Evolutionary conservation across 1,140 invertebrate species (phyloP), one percentile per base, ranked within the genome.

Genomic region (Hesperophylax magnus): DNA sequence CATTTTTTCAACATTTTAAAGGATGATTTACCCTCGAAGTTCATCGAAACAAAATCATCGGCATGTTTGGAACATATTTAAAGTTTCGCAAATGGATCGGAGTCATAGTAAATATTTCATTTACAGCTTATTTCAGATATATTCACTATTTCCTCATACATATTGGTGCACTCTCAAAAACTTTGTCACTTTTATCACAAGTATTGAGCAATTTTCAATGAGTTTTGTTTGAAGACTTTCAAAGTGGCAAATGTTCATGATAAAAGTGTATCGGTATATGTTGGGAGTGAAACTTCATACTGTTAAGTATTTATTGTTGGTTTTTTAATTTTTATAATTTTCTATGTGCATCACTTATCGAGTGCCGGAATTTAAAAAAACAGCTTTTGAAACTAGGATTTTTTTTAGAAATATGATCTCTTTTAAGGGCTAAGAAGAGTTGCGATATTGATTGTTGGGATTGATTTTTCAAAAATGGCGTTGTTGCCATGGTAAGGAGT

Each of bases 221-320:
- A 61, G 24, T 61, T 22, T 61, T 20, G 58, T 20, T 18, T 20
- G 20, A 61, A 20, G 20, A 61, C 39, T 47, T 14, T 47, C 11
- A 47, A 11, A 61, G 18, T 24, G 58, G 58, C 20, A 61, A 61
- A 61, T 20, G 24, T 22, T 22, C 18, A 61, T 24, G 58, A 61
- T 24, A 11, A 14, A 47, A 3, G 24, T 61, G 58, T 20, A 18
- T 61, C 15, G 17, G 27, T 67, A 67, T 67, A 6, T 15, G 20
- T 1, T 27, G 63, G 39, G n/a, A 67, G 63, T 67, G 63, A 67
- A 67, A 27, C 63, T 17, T 17, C 63, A 31, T 67, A 67, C 11
- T 67, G 63, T 17, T 67, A 67, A 67, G 63, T 67, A 67, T 67
- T 67, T 67, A 27, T 65, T 67, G 22, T 67, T 67, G 11, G 20